phyloP scores from a whole-genome alignment of 2,888 invertebrate species.

The Sphaeridia pumilis region DNA sequence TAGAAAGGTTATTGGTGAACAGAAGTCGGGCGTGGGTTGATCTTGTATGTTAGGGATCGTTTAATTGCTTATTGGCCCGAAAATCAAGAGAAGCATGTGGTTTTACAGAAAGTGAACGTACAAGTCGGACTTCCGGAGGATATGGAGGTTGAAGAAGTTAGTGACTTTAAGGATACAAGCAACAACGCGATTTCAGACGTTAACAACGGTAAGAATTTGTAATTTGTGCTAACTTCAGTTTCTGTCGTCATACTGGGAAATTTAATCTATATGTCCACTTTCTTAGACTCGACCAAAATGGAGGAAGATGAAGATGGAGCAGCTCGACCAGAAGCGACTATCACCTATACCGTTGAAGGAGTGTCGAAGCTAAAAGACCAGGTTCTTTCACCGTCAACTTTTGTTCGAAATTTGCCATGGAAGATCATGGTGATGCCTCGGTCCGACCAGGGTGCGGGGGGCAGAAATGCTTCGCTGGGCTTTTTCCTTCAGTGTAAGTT shows the following conservation, averaged over 20 bases:
- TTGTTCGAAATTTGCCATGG: slow-evolving; percentile 94
- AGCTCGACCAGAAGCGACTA: slow-evolving; percentile 85
- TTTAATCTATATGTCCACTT: no score
- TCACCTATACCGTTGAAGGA: slow-evolving; percentile 74
- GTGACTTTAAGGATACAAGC: slow-evolving; percentile 22
- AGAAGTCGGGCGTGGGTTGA: no score
- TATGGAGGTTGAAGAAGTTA: slow-evolving; percentile 34
- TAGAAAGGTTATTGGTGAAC: no score
- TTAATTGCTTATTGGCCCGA: no score
- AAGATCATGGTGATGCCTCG: slow-evolving; percentile 98
- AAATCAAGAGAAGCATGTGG: no score
- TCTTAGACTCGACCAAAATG: slow-evolving; percentile 30
- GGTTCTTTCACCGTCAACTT: slow-evolving; percentile 76
- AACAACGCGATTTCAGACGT: slow-evolving; percentile 21
- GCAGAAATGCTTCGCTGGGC: slow-evolving; percentile 46
- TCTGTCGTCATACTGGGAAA: no score
- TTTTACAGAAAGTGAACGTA: slow-evolving; percentile 11
- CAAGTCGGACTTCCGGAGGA: slow-evolving; percentile 24
- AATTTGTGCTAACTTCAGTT: no score
- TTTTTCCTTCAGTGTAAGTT: slow-evolving; percentile 45
- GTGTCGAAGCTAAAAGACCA: slow-evolving; percentile 74
- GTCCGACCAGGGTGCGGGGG: slow-evolving; percentile 49
- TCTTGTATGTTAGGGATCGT: no score
- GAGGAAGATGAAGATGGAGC: slow-evolving; percentile 40
- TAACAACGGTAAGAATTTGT: slow-evolving; percentile 24